These are phyloP conservation scores for Eupithecia tripunctaria DNA, from an alignment of 2,888 invertebrate species.

Conservation along the genomic window DNA sequence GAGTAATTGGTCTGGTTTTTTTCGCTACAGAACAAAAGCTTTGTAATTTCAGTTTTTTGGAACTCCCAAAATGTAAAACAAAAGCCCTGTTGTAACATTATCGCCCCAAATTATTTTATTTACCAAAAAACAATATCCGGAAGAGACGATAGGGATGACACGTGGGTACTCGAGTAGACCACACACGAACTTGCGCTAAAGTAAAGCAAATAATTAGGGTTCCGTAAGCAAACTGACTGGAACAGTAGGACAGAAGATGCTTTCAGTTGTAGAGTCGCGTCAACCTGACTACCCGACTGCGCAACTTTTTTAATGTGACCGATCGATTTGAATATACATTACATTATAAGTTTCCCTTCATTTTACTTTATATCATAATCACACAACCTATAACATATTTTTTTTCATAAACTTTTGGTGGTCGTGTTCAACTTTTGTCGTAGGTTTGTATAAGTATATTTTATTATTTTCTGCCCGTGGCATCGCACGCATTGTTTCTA, in stretches of 20 bases:
- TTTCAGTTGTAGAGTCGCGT: not conserved
- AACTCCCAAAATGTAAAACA: not conserved
- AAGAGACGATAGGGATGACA: constrained; percentile 37
- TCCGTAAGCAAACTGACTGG: constrained; percentile 6
- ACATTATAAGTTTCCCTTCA: not conserved
- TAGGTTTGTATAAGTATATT: too few relatives aligned
- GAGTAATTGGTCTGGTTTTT: not conserved
- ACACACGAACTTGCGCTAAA: constrained; percentile 36
- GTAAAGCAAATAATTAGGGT: constrained; percentile 26
- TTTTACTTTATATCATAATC: too few relatives aligned
- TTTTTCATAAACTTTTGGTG: not conserved
- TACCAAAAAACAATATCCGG: constrained; percentile 34
- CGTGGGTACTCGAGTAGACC: constrained; percentile 41
- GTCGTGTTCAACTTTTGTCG: not conserved
- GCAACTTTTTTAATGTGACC: not conserved
- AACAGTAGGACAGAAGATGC: not conserved
- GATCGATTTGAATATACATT: not conserved
- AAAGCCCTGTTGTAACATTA: constrained; percentile 22
- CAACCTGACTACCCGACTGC: not conserved
- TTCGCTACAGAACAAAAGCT: not conserved
- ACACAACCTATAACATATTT: too few relatives aligned
- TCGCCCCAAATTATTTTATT: constrained; percentile 28
- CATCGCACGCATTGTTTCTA: too few relatives aligned
- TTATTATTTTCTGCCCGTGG: too few relatives aligned
- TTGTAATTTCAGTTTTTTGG: not conserved